Percentiles rank a stretch among this genome's conserved stretches.
Evolutionary conservation across 2,888 invertebrate genomes (phyloP).

Genomic region (Eupithecia centaureata): DNA sequence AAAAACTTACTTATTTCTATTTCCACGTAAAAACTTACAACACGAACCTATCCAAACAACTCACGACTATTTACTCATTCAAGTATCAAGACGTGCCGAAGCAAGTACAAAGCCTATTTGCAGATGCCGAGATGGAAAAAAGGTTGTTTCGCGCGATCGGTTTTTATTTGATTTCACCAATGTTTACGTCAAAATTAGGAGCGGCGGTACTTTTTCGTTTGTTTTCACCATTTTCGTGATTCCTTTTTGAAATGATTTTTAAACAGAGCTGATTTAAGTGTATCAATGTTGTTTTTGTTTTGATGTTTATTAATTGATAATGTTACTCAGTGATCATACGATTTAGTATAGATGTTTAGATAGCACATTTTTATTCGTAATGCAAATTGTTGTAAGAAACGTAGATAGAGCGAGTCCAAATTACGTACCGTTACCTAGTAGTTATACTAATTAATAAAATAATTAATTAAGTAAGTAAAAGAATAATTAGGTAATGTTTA

Average conservation of each 20-base stretch:
- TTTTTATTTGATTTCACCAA: constrained; percentile 82
- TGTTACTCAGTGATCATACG: too few relatives aligned
- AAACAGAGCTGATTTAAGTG: neutral
- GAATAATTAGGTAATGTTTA: too few relatives aligned
- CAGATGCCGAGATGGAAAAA: constrained; percentile 80
- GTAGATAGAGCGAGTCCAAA: too few relatives aligned
- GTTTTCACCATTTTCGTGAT: constrained; percentile 37
- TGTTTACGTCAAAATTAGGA: constrained; percentile 80
- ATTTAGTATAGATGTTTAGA: too few relatives aligned
- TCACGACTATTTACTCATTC: constrained; percentile 1
- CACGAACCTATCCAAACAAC: neutral
- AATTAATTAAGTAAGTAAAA: too few relatives aligned
- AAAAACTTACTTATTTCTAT: too few relatives aligned
- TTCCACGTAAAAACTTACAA: neutral
- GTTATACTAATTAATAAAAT: too few relatives aligned
- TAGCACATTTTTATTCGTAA: neutral
- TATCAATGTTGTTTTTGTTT: constrained; percentile 6
- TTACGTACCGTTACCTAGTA: too few relatives aligned
- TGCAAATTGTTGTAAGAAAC: neutral
- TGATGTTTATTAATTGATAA: constrained; percentile 2
- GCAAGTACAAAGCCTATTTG: constrained; percentile 68
- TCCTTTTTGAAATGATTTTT: constrained; percentile 16
- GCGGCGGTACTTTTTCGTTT: constrained; percentile 58
- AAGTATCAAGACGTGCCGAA: constrained; percentile 61
- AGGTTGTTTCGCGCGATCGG: constrained; percentile 81